phyloP scores from a whole-genome alignment of 2,888 invertebrate species.

The Bellardia bayeri region DNA sequence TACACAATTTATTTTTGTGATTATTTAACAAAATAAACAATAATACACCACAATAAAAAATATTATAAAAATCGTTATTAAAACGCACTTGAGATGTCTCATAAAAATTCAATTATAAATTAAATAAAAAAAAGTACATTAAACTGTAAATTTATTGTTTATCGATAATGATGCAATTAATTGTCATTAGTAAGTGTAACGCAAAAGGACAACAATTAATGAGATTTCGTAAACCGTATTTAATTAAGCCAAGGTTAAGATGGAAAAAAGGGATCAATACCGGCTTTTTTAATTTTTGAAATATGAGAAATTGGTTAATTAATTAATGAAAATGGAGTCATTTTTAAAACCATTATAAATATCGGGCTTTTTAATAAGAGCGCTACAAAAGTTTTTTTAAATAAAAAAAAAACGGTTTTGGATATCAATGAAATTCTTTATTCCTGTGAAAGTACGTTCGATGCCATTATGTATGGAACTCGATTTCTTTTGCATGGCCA shows the following conservation, averaged over 20 bases:
- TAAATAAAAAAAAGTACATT: conserved; percentile 16
- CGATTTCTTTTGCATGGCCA: too few species aligned
- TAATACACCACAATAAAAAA: conserved; percentile 31
- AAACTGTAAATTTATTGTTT: conserved; percentile 35
- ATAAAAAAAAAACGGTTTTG: too few species aligned
- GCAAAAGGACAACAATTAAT: conserved; percentile 33
- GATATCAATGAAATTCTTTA: too few species aligned
- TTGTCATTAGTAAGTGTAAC: conserved; percentile 42
- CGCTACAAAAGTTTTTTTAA: too few species aligned
- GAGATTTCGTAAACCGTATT: neutral
- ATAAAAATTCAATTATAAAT: conserved; percentile 46
- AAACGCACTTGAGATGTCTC: conserved; percentile 64
- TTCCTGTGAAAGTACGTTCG: too few species aligned
- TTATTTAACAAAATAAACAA: conserved; percentile 27
- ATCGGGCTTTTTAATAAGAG: too few species aligned
- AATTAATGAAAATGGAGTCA: too few species aligned
- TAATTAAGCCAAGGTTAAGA: conserved; percentile 25
- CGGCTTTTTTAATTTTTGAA: too few species aligned
- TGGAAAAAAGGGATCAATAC: neutral
- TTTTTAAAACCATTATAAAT: too few species aligned
- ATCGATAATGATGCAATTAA: conserved; percentile 54
- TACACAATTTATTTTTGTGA: neutral
- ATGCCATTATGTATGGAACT: too few species aligned
- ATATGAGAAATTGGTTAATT: too few species aligned
- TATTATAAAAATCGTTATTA: conserved; percentile 20